These are phyloP conservation scores for Phragmatobia fuliginosa DNA, from an alignment of 2,888 invertebrate genomes.

Conservation along the genomic window DNA sequence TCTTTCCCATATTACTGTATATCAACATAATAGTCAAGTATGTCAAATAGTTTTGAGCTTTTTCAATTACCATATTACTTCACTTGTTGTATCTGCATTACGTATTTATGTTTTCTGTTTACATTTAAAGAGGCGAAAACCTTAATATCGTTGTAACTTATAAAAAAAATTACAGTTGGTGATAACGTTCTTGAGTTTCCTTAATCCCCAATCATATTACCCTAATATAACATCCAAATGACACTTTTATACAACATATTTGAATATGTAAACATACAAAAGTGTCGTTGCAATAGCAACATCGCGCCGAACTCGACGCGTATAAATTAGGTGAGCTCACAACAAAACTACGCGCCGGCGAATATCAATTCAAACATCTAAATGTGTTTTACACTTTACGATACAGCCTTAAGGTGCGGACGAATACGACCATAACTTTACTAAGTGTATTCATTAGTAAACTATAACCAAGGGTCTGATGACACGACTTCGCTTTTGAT, in stretches of 20 bases:
- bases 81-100: not conserved
- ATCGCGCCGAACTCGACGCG: conserved; percentile 77
- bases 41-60: not conserved
- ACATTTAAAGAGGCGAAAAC: not conserved
- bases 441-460: conserved; percentile 5
- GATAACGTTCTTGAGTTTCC: not conserved
- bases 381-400: conserved; percentile 65
- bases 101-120: too few relatives aligned
- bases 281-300: conserved; percentile 68
- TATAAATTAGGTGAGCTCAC: conserved; percentile 80
- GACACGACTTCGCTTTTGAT: not conserved
- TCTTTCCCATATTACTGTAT: not conserved
- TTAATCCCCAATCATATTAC: not conserved
- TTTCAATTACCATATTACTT: not conserved
- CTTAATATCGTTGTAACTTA: not conserved
- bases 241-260: conserved; percentile 35
- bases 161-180: not conserved
- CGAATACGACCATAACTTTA: conserved; percentile 19
- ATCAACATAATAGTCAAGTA: too few relatives aligned
- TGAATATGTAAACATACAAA: conserved; percentile 55
- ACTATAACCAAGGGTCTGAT: not conserved
- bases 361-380: conserved; percentile 78
- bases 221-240: not conserved
- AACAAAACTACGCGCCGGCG: conserved; percentile 76
- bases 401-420: conserved; percentile 26